phyloP scores from a whole-genome alignment of 2,888 invertebrate species.

The Cosmia trapezina region DNA sequence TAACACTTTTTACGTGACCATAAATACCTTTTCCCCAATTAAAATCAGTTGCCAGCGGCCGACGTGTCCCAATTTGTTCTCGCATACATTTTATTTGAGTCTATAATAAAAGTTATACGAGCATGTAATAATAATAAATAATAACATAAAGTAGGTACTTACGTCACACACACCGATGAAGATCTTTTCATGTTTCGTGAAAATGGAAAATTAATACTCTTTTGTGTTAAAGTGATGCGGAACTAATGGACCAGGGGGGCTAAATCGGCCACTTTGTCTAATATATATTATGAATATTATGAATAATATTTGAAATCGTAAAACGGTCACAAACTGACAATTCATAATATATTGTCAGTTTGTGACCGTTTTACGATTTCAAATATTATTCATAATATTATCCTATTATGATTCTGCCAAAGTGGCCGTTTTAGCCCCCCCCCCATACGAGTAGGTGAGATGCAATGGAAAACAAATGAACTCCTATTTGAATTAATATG shows the following conservation, averaged over 20 bases:
- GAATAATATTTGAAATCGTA: too few relatives aligned
- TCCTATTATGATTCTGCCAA: too few relatives aligned
- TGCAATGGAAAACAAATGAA: constrained; percentile 2
- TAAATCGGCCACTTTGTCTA: too few relatives aligned
- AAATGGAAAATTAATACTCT: constrained; percentile 19
- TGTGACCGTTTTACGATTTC: too few relatives aligned
- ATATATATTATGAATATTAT: too few relatives aligned
- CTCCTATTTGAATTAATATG: not conserved
- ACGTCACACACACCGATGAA: constrained; percentile 19
- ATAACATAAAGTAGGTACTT: constrained; percentile 37
- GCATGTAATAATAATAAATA: constrained; percentile 39
- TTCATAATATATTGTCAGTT: too few relatives aligned
- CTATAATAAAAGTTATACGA: constrained; percentile 26
- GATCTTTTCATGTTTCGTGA: constrained; percentile 24
- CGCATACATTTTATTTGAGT: constrained; percentile 37
- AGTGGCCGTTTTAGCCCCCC: too few relatives aligned
- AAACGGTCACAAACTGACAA: too few relatives aligned
- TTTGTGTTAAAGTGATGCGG: constrained; percentile 30
- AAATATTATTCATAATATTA: too few relatives aligned
- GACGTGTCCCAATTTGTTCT: constrained; percentile 34
- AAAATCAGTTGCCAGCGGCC: constrained; percentile 38
- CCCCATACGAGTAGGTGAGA: not conserved
- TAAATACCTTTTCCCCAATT: constrained; percentile 45
- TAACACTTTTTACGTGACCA: constrained; percentile 12
- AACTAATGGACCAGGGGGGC: constrained; percentile 14